Evolutionary conservation across 2,888 invertebrate species (phyloP), one percentile per base, ranked within the genome.

Genomic region (Caenorhabditis sp.): DNA sequence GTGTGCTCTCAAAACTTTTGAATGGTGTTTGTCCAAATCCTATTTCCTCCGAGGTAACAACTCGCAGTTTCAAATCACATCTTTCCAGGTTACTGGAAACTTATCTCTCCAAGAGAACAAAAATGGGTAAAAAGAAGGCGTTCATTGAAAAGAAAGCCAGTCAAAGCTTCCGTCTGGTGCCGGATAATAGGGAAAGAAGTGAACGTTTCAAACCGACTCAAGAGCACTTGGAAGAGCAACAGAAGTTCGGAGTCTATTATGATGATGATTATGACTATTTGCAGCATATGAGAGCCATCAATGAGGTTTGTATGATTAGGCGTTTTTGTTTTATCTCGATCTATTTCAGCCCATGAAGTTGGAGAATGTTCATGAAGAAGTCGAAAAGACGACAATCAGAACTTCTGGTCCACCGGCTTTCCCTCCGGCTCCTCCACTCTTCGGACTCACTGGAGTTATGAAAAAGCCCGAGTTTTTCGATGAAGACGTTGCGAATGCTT

Each of bases 251-350:
- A 0, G 95, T 98, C 82, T 96, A 95, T 92, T 98, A 95, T 93
- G 97, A 97, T 90, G 97, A 98, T 93, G 96, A 97, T 89, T 97
- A 97, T 93, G 95, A 98, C 92, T 98, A 98, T 92, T 93, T 98
- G 86, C 96, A 98, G 93, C 97, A 98, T 94, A 94, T 98, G 76
- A 94, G 94, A 89, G 95, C 73, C 41, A 54, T 84, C 35, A 85
- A 85, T 64, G 82, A 84, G 80, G 86, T 85, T 22, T 54, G 28
- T 6, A 7, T 10, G 10, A 14, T n/a, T n/a, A n/a, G 35, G 12
- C 28, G 22, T 16, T 31, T 28, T 5, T 28, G 16, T 4, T 26
- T 44, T 6, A 22, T 7, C 47, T 19, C 16, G 24, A 63, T 12
- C 28, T 10, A 12, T 12, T 80, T 85, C 75, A 87, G 86, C 76